Evolutionary conservation across 2,888 invertebrate genomes (phyloP).

Genomic region (Antheraea yamamai): DNA sequence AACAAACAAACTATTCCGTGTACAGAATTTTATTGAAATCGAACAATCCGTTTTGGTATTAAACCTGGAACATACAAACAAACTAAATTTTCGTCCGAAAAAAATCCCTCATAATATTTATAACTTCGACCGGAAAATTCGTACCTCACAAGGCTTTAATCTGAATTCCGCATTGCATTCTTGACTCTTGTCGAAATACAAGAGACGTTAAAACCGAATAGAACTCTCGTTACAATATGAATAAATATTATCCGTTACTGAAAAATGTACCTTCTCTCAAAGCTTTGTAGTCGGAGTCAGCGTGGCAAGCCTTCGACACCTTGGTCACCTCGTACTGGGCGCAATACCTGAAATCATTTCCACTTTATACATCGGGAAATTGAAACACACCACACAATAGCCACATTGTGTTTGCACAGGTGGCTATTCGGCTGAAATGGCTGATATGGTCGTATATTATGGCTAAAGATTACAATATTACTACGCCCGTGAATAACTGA

Average conservation of each 20-base stretch:
- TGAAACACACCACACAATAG: constrained; percentile 38
- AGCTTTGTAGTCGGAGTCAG: constrained; percentile 86
- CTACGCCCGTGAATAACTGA: too few relatives aligned
- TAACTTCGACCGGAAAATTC: neutral
- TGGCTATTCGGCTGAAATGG: neutral
- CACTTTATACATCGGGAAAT: constrained; percentile 39
- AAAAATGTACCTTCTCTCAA: constrained; percentile 86
- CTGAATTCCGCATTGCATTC: neutral
- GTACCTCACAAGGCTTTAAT: neutral
- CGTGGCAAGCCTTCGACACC: constrained; percentile 90
- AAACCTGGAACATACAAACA: neutral
- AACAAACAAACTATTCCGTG: too few relatives aligned
- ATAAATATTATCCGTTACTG: constrained; percentile 9
- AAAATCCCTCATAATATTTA: neutral
- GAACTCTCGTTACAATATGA: neutral
- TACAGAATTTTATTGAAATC: too few relatives aligned
- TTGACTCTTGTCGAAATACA: neutral
- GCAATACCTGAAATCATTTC: constrained; percentile 86
- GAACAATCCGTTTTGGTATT: neutral
- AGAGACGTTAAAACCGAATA: neutral
- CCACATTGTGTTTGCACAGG: constrained; percentile 59
- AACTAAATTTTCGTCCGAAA: neutral
- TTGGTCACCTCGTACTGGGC: constrained; percentile 92
- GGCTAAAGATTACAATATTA: neutral
- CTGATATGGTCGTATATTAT: neutral